Conservation (phyloP, 2,888 invertebrate genomes). For the Coremacera marginata region DNA sequence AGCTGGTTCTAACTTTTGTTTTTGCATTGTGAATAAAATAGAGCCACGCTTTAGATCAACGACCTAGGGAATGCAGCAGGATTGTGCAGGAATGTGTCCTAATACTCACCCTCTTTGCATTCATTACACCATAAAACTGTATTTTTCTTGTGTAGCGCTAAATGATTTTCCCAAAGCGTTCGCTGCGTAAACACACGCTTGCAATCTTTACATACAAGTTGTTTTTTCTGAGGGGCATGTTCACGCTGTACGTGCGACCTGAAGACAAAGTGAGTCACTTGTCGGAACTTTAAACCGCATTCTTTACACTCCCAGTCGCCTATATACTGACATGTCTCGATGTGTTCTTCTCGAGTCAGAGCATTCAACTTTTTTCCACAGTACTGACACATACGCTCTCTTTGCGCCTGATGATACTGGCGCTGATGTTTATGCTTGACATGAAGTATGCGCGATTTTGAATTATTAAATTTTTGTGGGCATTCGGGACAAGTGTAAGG, state of each 20-base stretch:
- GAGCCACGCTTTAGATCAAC: no score
- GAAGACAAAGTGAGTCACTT: constrained; percentile 46
- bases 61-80: no score
- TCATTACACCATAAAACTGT: constrained; percentile 41
- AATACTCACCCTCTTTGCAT: constrained; percentile 46
- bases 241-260: constrained; percentile 48
- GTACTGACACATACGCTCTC: constrained; percentile 43
- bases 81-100: no score
- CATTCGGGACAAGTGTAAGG: constrained; percentile 52
- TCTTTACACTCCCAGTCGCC: constrained; percentile 49
- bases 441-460: constrained; percentile 46
- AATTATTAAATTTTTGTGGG: constrained; percentile 42
- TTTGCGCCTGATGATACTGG: not conserved
- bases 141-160: constrained; percentile 44
- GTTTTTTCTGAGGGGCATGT: constrained; percentile 42
- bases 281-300: constrained; percentile 45
- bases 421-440: constrained; percentile 33
- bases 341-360: constrained; percentile 42
- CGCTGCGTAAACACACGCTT: constrained; percentile 46
- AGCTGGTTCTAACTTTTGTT: no score
- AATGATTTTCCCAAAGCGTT: constrained; percentile 48
- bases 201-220: constrained; percentile 46
- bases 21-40: no score
- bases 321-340: constrained; percentile 46
- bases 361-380: constrained; percentile 45